A percentile compares a stretch with the other conserved stretches of the same genome.
phyloP scores from a whole-genome alignment of 2,888 invertebrate species.

The Pterostichus niger region DNA sequence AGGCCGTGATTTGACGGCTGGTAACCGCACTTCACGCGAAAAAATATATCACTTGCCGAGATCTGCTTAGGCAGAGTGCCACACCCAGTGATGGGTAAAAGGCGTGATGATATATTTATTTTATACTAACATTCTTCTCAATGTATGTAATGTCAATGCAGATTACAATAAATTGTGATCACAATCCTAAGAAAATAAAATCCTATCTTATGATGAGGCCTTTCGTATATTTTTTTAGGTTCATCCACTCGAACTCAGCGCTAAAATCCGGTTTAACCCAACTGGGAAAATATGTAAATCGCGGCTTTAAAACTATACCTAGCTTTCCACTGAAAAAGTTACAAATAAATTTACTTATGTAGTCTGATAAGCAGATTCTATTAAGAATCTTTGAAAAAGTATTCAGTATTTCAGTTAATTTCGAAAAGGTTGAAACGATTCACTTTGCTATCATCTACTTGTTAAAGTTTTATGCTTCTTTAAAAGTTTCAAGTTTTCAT shows the following conservation, averaged over 20 bases:
- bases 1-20: too few species aligned
- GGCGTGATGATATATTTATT: too few species aligned
- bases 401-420: constrained; percentile 28
- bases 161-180: constrained; percentile 1
- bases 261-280: constrained; percentile 27
- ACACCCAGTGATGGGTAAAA: too few species aligned
- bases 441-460: constrained; percentile 13
- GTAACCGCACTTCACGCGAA: too few species aligned
- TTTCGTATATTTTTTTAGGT: constrained; percentile 33
- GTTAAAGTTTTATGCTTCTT: constrained; percentile 30
- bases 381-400: constrained; percentile 5
- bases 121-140: not conserved
- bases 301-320: constrained; percentile 23
- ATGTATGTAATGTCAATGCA: too few species aligned
- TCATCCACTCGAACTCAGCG: not conserved
- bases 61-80: too few species aligned
- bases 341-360: constrained; percentile 20
- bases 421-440: constrained; percentile 10
- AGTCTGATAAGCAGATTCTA: constrained; percentile 31
- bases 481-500: constrained; percentile 7
- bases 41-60: not conserved
- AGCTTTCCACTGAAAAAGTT: constrained; percentile 18
- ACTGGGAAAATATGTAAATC: constrained; percentile 36
- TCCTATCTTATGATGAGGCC: not conserved
- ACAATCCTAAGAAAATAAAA: constrained; percentile 28